Evolutionary conservation across 2,113 vertebrate species (phyloP).

Genomic region (Myrmophylax atrothorax): DNA sequence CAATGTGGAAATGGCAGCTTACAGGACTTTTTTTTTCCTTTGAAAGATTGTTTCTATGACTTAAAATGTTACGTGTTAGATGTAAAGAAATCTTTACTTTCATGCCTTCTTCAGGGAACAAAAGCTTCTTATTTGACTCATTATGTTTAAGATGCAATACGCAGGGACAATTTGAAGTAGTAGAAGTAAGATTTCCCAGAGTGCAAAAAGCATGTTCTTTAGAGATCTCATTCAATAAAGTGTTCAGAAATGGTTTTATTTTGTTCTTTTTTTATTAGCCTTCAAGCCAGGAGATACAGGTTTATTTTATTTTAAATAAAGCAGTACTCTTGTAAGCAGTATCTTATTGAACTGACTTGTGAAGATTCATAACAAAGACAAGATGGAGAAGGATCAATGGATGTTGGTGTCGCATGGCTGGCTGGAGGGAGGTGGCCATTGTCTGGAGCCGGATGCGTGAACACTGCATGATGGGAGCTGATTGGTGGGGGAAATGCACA

Average conservation of each 20-base stretch:
- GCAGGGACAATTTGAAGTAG: slow-evolving; percentile 14
- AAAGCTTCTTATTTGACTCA: slow-evolving; percentile 1
- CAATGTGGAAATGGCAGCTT: background rate
- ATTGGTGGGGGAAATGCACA: too few relatives aligned
- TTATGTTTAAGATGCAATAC: slow-evolving; percentile 13
- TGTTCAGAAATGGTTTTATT: background rate
- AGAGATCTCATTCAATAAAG: background rate
- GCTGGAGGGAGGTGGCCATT: too few relatives aligned
- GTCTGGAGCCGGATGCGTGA: too few relatives aligned
- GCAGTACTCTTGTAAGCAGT: background rate
- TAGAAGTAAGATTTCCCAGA: background rate
- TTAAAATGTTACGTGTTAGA: background rate
- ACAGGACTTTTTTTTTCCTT: background rate
- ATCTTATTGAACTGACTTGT: background rate
- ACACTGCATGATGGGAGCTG: too few relatives aligned
- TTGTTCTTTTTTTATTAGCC: background rate
- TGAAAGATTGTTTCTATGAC: background rate
- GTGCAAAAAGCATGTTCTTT: background rate
- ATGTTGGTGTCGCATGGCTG: too few relatives aligned
- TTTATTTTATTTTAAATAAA: slow-evolving; percentile 13
- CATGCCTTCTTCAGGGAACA: slow-evolving; percentile 15
- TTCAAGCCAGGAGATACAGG: background rate
- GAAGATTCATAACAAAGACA: too few relatives aligned
- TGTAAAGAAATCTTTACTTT: slow-evolving; percentile 30
- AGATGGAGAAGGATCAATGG: too few relatives aligned